Percentiles rank a stretch among this genome's conserved stretches.
These are phyloP conservation scores for Perca fluviatilis DNA, from an alignment of 2,113 vertebrate genomes.

Conservation along the genomic window DNA sequence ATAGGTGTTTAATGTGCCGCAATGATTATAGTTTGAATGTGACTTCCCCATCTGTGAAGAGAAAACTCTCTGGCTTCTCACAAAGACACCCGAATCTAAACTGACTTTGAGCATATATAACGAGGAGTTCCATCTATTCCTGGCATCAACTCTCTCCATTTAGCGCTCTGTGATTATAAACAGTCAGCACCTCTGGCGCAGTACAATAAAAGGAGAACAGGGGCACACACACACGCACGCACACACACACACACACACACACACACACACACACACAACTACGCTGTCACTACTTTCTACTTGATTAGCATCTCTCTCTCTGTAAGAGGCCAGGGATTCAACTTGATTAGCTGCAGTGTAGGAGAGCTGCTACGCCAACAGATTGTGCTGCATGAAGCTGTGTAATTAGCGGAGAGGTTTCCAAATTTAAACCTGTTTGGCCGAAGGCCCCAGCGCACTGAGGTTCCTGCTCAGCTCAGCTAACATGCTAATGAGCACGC, in stretches of 20 bases:
- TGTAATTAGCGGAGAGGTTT: conserved; percentile 73
- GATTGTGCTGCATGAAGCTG: conserved; percentile 60
- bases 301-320: conserved; percentile 65
- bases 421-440: conserved; percentile 75
- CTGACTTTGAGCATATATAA: conserved; percentile 56
- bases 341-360: conserved; percentile 70
- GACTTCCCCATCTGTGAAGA: neutral
- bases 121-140: conserved; percentile 63
- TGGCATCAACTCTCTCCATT: conserved; percentile 60
- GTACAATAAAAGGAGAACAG: conserved; percentile 35
- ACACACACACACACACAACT: conserved; percentile 38
- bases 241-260: conserved; percentile 23
- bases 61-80: neutral
- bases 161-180: conserved; percentile 65
- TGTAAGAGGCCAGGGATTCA: conserved; percentile 35
- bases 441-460: conserved; percentile 47
- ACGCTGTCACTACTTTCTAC: conserved; percentile 60
- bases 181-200: conserved; percentile 47
- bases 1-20: neutral
- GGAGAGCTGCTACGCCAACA: conserved; percentile 49
- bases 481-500: conserved; percentile 75
- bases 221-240: conserved; percentile 11
- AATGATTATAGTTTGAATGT: neutral
- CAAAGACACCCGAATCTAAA: conserved; percentile 16
- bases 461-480: conserved; percentile 65